Base-by-base conservation (phyloP, 2,797 vertebrate species). In the Pygocentrus nattereri region DNA sequence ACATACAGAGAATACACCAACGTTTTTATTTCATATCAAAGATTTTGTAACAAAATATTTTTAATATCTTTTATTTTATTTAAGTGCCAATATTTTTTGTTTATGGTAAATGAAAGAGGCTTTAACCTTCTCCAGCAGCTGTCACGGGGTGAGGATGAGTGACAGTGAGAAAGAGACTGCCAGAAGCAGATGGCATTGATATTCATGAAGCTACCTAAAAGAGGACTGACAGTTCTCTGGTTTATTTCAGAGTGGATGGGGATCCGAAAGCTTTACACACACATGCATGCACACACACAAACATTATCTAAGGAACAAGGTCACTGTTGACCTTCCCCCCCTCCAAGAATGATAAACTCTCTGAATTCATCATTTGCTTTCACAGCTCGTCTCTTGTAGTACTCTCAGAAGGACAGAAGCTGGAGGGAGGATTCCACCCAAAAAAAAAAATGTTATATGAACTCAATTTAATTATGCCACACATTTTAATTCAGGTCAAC, bases 141-240 rank as follows among this genome's bases (percentile, higher is more conserved):
- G 80, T 64, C 80, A 82, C 68, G 91, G 90, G 91, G 88, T 89
- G 67, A 89, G 86, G 85, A 88, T 83, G 87, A 89, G 84, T 88
- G 89, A 88, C 87, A 91, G 59, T 50, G 70, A 64, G 73, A 79
- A 89, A 90, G 87, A 84, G 87, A 90, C 54, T 52, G 80, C 54
- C 80, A 65, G 49, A 77, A 59, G 49, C 52, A 80, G 91, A 88
- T 87, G 85, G 84, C 89, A 92, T 93, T 93, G 91, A 90, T 92
- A 93, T 93, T 93, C 92, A 91, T 90, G 85, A 86, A 86, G 88
- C 90, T 90, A 84, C 73, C 80, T 58, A 90, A 86, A 87, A 87
- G 90, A 91, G 88, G 88, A 91, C 90, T 92, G 91, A 92, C 88
- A 91, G 90, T 90, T 86, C 91, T 91, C 90, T 84, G 88, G 87